phyloP scores from a whole-genome alignment of 2,113 vertebrate species.

The Sylvicapra grimmia region DNA sequence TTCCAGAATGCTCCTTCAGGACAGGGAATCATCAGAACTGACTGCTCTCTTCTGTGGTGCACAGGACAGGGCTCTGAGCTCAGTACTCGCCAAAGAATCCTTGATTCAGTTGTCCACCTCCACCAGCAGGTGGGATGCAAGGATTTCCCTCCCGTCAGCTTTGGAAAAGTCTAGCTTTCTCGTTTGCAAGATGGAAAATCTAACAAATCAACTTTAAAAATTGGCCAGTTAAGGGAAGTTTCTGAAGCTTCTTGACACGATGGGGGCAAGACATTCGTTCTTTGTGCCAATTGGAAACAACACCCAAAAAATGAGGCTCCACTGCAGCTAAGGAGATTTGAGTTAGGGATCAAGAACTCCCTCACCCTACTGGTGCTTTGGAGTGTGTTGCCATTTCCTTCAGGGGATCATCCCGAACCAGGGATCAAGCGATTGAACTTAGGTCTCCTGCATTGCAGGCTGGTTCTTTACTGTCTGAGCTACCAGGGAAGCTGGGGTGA shows the following conservation, averaged over 20 bases:
- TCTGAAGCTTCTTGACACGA: background rate
- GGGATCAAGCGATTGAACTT: rapidly evolving
- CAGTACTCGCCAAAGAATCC: background rate
- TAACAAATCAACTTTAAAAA: background rate
- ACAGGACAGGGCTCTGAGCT: background rate
- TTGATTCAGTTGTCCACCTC: background rate
- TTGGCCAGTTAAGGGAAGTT: background rate
- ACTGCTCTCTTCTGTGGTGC: background rate
- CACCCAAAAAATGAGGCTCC: background rate
- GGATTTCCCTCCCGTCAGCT: background rate
- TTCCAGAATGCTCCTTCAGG: background rate
- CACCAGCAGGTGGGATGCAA: background rate
- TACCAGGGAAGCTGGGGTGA: background rate
- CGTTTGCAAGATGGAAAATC: background rate
- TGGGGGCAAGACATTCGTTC: background rate
- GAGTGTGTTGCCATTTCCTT: background rate
- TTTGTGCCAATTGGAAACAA: background rate
- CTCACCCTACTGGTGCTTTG: background rate
- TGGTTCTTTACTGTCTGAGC: background rate
- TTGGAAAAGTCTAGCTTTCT: background rate
- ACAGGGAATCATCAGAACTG: background rate
- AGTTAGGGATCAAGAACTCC: background rate
- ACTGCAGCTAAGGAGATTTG: background rate
- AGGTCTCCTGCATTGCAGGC: background rate
- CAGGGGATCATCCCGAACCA: background rate